Conservation (phyloP, 2,888 invertebrate species). For the Prosapia bicincta region DNA sequence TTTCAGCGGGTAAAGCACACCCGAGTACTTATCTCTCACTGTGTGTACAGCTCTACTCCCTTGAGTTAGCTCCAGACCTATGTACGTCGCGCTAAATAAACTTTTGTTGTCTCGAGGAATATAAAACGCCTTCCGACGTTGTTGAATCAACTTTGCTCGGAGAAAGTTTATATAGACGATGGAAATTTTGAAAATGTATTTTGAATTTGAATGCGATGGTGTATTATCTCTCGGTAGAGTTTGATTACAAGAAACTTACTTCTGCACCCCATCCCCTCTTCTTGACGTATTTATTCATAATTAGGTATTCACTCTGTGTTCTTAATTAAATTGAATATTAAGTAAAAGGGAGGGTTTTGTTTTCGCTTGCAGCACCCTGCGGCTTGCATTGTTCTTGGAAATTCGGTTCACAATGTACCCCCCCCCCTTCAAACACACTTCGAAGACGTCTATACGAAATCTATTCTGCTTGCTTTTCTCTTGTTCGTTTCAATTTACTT, state of each 20-base stretch:
- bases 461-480: neutral
- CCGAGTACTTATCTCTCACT: slow-evolving; percentile 22
- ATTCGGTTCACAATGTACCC: neutral
- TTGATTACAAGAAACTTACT: slow-evolving; percentile 21
- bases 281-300: slow-evolving; percentile 31
- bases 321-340: slow-evolving; percentile 33
- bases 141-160: slow-evolving; percentile 6
- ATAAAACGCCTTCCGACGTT: slow-evolving; percentile 22
- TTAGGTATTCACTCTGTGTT: slow-evolving; percentile 31
- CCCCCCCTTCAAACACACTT: neutral
- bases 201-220: slow-evolving; percentile 27
- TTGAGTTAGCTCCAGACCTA: slow-evolving; percentile 3
- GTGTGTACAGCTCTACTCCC: slow-evolving; percentile 24
- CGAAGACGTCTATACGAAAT: neutral
- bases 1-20: slow-evolving; percentile 22
- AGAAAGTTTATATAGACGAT: slow-evolving; percentile 22
- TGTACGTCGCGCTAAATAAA: slow-evolving; percentile 21
- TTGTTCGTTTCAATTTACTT: neutral
- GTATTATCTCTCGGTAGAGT: slow-evolving; percentile 24
- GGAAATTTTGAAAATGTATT: slow-evolving; percentile 29
- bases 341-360: slow-evolving; percentile 29
- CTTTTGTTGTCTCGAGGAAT: slow-evolving; percentile 25
- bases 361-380: slow-evolving; percentile 10
- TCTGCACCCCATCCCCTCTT: neutral
- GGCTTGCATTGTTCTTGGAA: slow-evolving; percentile 25